phyloP scores from a whole-genome alignment of 1,140 invertebrate genomes.

The Trialeurodes vaporariorum region DNA sequence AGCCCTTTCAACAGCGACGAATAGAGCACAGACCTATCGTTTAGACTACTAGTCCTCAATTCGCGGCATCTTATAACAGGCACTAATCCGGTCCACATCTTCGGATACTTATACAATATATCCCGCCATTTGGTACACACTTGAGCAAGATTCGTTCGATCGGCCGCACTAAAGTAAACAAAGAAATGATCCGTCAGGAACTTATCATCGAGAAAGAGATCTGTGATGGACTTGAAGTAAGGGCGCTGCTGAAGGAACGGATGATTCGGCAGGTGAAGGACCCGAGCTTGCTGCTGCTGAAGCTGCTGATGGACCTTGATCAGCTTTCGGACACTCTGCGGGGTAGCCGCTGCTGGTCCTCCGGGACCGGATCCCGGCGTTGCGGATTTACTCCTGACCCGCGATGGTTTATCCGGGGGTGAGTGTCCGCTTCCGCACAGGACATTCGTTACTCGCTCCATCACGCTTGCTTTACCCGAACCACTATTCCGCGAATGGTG shows the following conservation, averaged over 20 bases:
- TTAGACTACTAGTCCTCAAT: slow-evolving; percentile 48
- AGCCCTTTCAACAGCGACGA: slow-evolving; percentile 73
- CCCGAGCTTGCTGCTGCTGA: slow-evolving; percentile 9
- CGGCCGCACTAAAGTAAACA: slow-evolving; percentile 65
- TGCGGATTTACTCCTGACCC: slow-evolving; percentile 21
- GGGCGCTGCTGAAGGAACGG: slow-evolving; percentile 2
- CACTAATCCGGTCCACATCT: slow-evolving; percentile 70
- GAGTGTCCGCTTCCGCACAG: slow-evolving; percentile 48
- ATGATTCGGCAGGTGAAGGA: background rate
- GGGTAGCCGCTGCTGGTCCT: slow-evolving; percentile 32
- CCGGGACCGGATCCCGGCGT: too few species aligned
- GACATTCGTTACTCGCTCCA: slow-evolving; percentile 72
- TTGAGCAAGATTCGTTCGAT: slow-evolving; percentile 64
- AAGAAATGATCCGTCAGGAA: slow-evolving; percentile 70
- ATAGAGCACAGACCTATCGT: slow-evolving; percentile 59
- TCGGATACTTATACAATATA: slow-evolving; percentile 66
- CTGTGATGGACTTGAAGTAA: slow-evolving; percentile 35
- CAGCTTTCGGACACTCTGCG: slow-evolving; percentile 33
- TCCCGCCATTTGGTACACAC: slow-evolving; percentile 76
- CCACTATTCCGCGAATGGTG: slow-evolving; percentile 38
- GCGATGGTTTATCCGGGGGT: slow-evolving; percentile 24
- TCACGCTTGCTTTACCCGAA: slow-evolving; percentile 42
- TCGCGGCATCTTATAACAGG: slow-evolving; percentile 74
- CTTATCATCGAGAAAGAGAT: slow-evolving; percentile 66
- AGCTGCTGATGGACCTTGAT: slow-evolving; percentile 12